Evolutionary conservation across 2,797 vertebrate species (phyloP).

Genomic region (Neosilurus hyrtlii): DNA sequence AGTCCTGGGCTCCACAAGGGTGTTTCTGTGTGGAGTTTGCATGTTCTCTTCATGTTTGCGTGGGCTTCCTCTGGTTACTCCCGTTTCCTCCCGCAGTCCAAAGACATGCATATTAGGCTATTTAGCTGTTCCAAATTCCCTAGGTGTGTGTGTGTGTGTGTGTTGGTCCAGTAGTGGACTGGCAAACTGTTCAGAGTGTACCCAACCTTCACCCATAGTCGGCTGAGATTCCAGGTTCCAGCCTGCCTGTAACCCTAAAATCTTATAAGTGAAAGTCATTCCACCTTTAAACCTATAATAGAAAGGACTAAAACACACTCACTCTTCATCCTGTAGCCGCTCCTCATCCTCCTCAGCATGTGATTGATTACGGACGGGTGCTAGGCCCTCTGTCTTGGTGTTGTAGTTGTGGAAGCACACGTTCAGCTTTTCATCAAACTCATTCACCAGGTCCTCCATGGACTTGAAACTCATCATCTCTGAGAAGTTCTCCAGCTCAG

Average conservation of each 20-base stretch:
- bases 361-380: constrained; percentile 84
- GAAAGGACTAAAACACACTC: constrained; percentile 62
- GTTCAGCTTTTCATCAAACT: constrained; percentile 93
- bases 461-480: constrained; percentile 98
- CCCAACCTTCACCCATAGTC: too few species aligned
- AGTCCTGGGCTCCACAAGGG: too few species aligned
- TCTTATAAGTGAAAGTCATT: neutral
- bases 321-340: constrained; percentile 88
- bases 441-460: constrained; percentile 94
- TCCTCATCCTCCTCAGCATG: constrained; percentile 88
- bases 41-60: too few species aligned
- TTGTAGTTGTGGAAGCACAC: constrained; percentile 97
- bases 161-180: too few species aligned
- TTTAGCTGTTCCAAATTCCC: too few species aligned
- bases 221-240: too few species aligned
- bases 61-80: too few species aligned
- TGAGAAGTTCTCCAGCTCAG: constrained; percentile 92
- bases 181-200: too few species aligned
- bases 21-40: too few species aligned
- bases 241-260: neutral
- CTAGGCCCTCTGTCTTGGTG: constrained; percentile 88
- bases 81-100: too few species aligned
- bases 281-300: neutral
- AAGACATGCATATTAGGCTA: too few species aligned
- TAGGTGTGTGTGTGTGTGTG: too few species aligned